Evolutionary conservation across 1,140 invertebrate genomes (phyloP).

Genomic region (Lepidurus packardi): DNA sequence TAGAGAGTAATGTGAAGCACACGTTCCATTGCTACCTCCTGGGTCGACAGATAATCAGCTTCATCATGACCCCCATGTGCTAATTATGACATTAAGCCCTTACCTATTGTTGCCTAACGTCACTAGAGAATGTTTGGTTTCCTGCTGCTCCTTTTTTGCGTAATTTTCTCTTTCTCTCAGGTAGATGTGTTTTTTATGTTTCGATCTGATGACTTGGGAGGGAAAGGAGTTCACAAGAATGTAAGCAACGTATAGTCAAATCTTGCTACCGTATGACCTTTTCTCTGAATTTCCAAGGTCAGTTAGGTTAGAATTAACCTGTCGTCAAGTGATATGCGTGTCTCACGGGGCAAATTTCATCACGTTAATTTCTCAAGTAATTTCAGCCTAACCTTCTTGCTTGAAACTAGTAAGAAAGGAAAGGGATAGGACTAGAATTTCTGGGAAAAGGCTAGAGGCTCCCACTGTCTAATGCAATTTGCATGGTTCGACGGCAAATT

Average conservation of each 20-base stretch:
- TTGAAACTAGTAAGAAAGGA: not conserved
- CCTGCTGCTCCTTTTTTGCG: not conserved
- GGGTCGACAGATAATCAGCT: not conserved
- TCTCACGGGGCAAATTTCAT: not conserved
- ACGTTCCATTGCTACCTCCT: not conserved
- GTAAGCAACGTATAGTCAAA: no score
- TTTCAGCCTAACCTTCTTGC: not conserved
- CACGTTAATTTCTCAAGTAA: not conserved
- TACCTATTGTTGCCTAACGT: not conserved
- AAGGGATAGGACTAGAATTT: not conserved
- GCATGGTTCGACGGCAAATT: not conserved
- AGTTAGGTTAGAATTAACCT: no score
- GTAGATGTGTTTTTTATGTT: no score
- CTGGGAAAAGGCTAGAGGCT: not conserved
- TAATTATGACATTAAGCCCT: not conserved
- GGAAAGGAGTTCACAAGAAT: no score
- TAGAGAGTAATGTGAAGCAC: not conserved
- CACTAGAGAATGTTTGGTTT: not conserved
- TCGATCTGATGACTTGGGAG: no score
- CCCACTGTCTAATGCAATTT: not conserved
- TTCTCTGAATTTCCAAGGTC: no score
- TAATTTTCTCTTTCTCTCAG: not conserved
- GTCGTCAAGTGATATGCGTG: no score
- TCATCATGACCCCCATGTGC: not conserved
- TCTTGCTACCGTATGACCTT: no score